phyloP scores from a whole-genome alignment of 2,797 vertebrate genomes.

The Periparus ater region DNA sequence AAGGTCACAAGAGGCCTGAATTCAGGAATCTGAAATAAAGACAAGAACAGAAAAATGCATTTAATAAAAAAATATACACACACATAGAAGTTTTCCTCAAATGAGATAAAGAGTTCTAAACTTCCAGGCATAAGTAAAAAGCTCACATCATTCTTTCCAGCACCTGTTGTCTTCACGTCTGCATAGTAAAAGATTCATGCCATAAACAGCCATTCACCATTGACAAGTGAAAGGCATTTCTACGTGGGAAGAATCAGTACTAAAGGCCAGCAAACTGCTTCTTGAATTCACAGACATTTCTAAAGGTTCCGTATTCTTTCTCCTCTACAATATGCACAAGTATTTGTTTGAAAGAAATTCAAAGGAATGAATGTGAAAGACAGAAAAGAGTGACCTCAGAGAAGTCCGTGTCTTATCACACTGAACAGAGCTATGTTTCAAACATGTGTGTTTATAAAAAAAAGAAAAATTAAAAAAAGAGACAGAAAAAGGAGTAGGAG shows the following conservation, averaged over 20 bases:
- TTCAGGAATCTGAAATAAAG: background rate
- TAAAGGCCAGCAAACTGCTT: constrained; percentile 50
- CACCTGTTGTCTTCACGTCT: constrained; percentile 55
- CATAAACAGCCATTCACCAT: constrained; percentile 29
- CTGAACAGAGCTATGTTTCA: constrained; percentile 41
- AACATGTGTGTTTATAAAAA: constrained; percentile 29
- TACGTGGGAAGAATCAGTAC: constrained; percentile 25
- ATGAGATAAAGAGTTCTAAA: background rate
- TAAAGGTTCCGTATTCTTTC: constrained; percentile 55
- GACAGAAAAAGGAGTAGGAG: background rate
- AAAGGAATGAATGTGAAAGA: constrained; percentile 19
- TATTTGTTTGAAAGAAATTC: constrained; percentile 47
- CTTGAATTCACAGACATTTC: constrained; percentile 53
- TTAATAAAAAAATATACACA: background rate
- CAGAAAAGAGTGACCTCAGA: constrained; percentile 33
- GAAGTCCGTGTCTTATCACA: constrained; percentile 21
- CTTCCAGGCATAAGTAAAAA: constrained; percentile 33
- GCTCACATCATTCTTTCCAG: constrained; percentile 26
- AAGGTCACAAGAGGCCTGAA: background rate
- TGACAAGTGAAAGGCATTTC: constrained; percentile 49
- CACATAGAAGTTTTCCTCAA: background rate
- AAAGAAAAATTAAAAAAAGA: background rate
- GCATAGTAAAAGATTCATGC: constrained; percentile 29
- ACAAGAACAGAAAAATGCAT: background rate
- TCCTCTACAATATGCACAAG: constrained; percentile 34